Conservation (phyloP, 2,888 invertebrate genomes). For the Tetragonisca angustula region DNA sequence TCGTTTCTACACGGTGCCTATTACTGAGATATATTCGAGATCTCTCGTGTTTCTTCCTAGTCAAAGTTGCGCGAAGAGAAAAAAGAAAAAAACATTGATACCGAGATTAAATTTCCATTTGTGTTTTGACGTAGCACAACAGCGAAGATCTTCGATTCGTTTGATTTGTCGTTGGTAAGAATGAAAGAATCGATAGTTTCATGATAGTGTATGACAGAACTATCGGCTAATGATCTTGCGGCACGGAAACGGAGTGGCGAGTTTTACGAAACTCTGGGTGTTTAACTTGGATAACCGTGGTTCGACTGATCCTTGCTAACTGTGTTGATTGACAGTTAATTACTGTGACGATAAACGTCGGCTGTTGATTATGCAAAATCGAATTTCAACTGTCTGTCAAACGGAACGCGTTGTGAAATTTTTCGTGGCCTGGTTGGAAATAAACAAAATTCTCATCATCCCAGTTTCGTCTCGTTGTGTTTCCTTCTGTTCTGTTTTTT, state of each 20-base stretch:
- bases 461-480: no score
- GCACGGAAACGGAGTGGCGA: not conserved
- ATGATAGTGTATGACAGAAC: not conserved
- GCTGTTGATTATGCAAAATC: not conserved
- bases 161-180: not conserved
- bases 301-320: not conserved
- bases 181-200: not conserved
- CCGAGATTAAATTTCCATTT: no score
- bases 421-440: not conserved
- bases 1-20: not conserved
- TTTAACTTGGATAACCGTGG: not conserved
- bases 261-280: not conserved
- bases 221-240: not conserved
- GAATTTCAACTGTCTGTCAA: no score
- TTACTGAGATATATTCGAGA: no score
- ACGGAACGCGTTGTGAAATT: not conserved
- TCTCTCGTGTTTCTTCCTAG: no score
- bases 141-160: no score
- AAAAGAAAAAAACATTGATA: no score
- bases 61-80: no score
- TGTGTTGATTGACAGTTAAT: conserved; percentile 5
- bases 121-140: no score
- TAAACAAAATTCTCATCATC: not conserved
- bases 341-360: not conserved
- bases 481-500: not conserved